Percentiles rank a stretch among this genome's conserved stretches.
Conservation (phyloP, 1,140 invertebrate species). For the Stegodyphus mimosarum region DNA sequence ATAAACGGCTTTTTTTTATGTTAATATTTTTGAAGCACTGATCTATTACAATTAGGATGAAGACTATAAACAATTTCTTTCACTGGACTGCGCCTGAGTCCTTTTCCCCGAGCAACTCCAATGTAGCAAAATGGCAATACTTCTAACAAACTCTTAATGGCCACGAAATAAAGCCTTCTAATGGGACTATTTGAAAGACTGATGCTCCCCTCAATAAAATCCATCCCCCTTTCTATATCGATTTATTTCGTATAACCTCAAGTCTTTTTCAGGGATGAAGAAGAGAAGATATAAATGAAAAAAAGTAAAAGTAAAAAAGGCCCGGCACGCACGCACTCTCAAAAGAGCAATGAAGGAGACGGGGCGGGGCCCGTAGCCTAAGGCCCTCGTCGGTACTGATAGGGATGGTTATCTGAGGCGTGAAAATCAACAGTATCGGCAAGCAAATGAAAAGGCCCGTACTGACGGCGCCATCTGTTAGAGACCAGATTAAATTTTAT, state of each 20-base stretch:
- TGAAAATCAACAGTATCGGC: slow-evolving; percentile 62
- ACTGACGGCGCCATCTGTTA: slow-evolving; percentile 60
- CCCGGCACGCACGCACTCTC: not conserved
- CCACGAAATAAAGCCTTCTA: no score
- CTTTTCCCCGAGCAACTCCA: no score
- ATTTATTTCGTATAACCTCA: slow-evolving; percentile 35
- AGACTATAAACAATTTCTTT: no score
- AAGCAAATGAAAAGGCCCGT: slow-evolving; percentile 56
- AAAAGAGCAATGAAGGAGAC: not conserved
- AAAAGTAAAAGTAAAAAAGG: not conserved
- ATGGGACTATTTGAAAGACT: no score
- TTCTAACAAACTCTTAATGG: no score
- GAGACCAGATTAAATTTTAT: slow-evolving; percentile 60
- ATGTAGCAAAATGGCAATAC: no score
- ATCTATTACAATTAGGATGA: no score
- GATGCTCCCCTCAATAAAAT: not conserved
- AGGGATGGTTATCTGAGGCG: slow-evolving; percentile 60
- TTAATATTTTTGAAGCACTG: no score
- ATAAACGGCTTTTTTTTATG: no score
- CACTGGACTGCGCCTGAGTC: no score
- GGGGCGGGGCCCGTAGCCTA: slow-evolving; percentile 35
- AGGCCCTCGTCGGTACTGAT: slow-evolving; percentile 45
- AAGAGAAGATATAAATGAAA: not conserved
- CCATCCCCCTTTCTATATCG: slow-evolving; percentile 6
- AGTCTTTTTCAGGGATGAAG: not conserved